Base-by-base conservation (phyloP, 2,113 vertebrate genomes). In the Colius striatus region DNA sequence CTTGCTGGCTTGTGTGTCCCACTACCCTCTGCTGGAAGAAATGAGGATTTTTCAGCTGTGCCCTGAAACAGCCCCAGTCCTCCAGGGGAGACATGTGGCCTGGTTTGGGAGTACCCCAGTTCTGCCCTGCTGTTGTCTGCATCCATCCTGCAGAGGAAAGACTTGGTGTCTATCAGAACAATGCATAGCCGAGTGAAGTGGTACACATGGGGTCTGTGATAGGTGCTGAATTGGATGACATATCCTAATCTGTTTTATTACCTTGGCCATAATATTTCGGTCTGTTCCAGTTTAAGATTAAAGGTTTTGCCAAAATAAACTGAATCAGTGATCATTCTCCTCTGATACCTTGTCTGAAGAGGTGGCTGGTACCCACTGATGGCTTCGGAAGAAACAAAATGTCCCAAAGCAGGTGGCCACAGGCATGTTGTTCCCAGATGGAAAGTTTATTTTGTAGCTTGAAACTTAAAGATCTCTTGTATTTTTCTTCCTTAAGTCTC, bases 21-120 rank as follows among this genome's bases (percentile, higher is more conserved):
- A 57, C 76, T 84, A 86, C 94, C 95, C 91, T 94, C 89, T 92
- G 86, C 92, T 93, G 94, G 95, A 93, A 92, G 86, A 74, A 89
- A 87, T 0, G 15, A 84, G 70, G 83, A 81, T 89, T 91, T 90
- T 71, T 81, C 61, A 27, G 29, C 29, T 71, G 14, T 55, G 38
- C 50, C 89, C 57, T 12, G 1, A 13, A 84, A 10, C 29, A 81
- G 47, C 72, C 32, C 14, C 72, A 29, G 16, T 62, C 30, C 34
- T 81, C 11, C 48, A 63, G 87, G 51, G 81, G 68, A 47, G 86
- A n/a, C 0, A 0, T 70, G 60, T 30, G 51, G 62, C 45, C 41
- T 77, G 63, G 27, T 50, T 41, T 55, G 67, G 34, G 51, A 75
- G 51, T 32, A 25, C 10, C 58, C 22, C 25, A 20, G 0, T 70